phyloP scores from a whole-genome alignment of 1,140 invertebrate genomes.

The Oreohelix idahoensis region DNA sequence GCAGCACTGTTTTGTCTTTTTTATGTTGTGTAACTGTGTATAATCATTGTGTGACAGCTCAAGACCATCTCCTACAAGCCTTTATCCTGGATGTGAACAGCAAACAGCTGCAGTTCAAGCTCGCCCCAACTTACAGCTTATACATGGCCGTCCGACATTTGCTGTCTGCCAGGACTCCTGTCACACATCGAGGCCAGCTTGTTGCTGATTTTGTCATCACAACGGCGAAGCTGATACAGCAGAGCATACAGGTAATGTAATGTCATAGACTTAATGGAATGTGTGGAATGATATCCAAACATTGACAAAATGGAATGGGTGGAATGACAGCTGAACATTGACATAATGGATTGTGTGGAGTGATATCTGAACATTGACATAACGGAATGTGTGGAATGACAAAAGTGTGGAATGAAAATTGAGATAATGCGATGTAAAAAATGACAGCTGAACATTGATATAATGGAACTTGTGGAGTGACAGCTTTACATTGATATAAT shows the following conservation, averaged over 20 bases:
- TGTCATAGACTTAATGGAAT: background rate
- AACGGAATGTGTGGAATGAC: no score
- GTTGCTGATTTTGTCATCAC: conserved; percentile 90
- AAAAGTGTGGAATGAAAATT: no score
- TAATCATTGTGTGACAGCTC: no score
- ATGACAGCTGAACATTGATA: no score
- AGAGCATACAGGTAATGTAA: conserved; percentile 80
- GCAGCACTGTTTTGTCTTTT: no score
- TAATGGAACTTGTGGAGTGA: background rate
- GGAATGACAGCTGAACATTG: no score
- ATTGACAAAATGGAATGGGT: no score
- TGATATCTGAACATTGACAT: background rate
- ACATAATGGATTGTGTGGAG: background rate
- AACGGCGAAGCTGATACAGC: conserved; percentile 88
- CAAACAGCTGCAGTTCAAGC: conserved; percentile 75
- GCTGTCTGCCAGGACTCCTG: conserved; percentile 93
- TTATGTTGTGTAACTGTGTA: no score
- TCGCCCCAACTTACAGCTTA: conserved; percentile 94
- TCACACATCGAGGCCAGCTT: conserved; percentile 90
- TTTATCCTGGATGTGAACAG: conserved; percentile 88
- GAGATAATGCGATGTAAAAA: no score
- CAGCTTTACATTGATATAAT: background rate
- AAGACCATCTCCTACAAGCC: conserved; percentile 90
- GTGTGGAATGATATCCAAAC: no score
- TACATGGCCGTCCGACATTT: conserved; percentile 93